Base-by-base conservation (phyloP, 2,888 invertebrate genomes). In the Drosophila mimica region DNA sequence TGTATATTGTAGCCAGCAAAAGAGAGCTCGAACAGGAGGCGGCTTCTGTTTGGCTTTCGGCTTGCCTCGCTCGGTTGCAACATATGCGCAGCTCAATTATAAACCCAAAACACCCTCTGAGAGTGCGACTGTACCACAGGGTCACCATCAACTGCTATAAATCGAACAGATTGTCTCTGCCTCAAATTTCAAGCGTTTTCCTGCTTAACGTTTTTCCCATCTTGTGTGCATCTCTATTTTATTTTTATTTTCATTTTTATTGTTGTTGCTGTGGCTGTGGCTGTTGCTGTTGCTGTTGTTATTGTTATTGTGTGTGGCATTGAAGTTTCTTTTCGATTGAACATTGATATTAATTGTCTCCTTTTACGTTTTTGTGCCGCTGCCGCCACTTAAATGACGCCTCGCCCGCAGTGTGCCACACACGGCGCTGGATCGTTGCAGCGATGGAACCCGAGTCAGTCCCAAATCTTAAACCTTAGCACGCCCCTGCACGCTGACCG, bases 271-370 rank as follows among this genome's bases (percentile, higher is more conserved):
- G 15, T 31, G 25, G 25, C 2, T 65, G 30, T 40, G 56, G 51
- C 3, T 38, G 38, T 17, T n/a, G 17, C 4, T 46, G 43, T 7
- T 43, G 31, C 15, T 52, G 56, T 33, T 43, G 6, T 30, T 30
- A 25, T 43, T 48, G 46, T 56, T 46, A 51, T 57, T 64, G 74
- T 67, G 71, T 75, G 74, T 74, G 73, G 56, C 74, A 51, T 63
- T 65, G 66, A 70, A 52, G 60, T 74, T 56, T 70, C 59, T 76
- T 82, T 82, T 65, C 81, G 70, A 80, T 80, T 59, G 81, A 73
- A 60, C 64, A 70, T 73, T 49, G 69, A 85, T 76, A 85, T 82
- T 82, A 80, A 80, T 85, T 82, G 85, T 85, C 85, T 85, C 83
- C 83, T 74, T 82, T 82, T 82, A 79, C 76, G 60, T 65, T 38